phyloP scores from a whole-genome alignment of 64 coral and sea anemone species.

The Pocillopora verrucosa region DNA sequence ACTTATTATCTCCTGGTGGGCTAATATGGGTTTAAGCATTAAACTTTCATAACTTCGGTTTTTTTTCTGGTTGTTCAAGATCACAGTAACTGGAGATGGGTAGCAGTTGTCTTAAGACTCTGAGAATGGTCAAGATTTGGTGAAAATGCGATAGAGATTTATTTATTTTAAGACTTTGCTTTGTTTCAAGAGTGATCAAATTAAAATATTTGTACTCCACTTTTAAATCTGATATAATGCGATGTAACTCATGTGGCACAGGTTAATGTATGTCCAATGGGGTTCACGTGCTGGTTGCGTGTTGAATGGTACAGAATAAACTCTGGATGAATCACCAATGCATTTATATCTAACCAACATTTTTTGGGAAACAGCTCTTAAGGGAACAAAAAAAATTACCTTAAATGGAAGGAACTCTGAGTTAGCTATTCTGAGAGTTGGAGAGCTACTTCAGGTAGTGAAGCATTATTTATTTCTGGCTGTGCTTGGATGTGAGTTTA shows the following conservation, averaged over 20 bases:
- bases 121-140: not conserved
- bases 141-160: not conserved
- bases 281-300: not conserved
- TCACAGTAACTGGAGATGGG: not conserved
- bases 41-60: not conserved
- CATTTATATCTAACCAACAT: too few relatives aligned
- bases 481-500: too few relatives aligned
- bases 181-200: not conserved
- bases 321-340: too few relatives aligned
- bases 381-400: too few relatives aligned
- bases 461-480: too few relatives aligned
- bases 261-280: too few relatives aligned
- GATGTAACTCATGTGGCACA: not conserved
- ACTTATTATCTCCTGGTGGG: constrained; percentile 8
- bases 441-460: too few relatives aligned
- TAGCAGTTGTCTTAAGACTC: not conserved
- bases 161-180: not conserved
- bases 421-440: too few relatives aligned
- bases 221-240: not conserved
- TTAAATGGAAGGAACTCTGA: too few relatives aligned
- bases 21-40: not conserved
- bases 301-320: too few relatives aligned
- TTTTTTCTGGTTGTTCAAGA: not conserved
- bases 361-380: too few relatives aligned
- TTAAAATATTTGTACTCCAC: not conserved